phyloP scores from a whole-genome alignment of 2,797 vertebrate genomes.

The Phaenicophaeus curvirostris region DNA sequence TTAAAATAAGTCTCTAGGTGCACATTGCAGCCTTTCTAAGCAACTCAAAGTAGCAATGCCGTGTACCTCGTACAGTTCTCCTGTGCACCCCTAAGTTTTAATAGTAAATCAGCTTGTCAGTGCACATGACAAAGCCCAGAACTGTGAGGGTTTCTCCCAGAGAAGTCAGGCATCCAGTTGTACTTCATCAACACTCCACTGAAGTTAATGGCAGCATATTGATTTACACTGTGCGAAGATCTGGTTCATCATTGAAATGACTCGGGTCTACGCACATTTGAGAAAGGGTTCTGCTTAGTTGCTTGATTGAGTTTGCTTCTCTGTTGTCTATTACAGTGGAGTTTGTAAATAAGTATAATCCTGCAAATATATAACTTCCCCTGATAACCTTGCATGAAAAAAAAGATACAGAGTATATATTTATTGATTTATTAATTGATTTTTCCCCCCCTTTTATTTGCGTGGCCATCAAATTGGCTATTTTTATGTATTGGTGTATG shows the following conservation, averaged over 20 bases:
- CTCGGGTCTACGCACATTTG: background rate
- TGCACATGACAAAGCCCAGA: background rate
- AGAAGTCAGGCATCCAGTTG: background rate
- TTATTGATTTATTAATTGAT: background rate
- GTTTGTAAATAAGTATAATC: background rate
- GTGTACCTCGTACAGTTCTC: background rate
- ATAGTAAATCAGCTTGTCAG: background rate
- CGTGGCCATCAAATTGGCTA: background rate
- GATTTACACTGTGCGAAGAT: background rate
- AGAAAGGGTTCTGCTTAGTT: background rate
- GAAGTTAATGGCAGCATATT: background rate
- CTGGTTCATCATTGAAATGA: background rate
- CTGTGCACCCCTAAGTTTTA: background rate
- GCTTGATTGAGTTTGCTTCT: background rate
- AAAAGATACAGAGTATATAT: background rate
- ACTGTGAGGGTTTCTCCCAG: background rate
- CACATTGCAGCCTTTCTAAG: conserved; percentile 15
- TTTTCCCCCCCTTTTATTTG: background rate
- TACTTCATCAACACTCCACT: background rate
- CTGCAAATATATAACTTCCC: background rate
- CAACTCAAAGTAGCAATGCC: background rate
- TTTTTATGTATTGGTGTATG: background rate
- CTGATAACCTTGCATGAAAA: background rate
- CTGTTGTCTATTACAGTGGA: background rate
- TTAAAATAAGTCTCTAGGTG: conserved; percentile 18